phyloP scores from a whole-genome alignment of 2,113 vertebrate species.

The Lagopus muta region DNA sequence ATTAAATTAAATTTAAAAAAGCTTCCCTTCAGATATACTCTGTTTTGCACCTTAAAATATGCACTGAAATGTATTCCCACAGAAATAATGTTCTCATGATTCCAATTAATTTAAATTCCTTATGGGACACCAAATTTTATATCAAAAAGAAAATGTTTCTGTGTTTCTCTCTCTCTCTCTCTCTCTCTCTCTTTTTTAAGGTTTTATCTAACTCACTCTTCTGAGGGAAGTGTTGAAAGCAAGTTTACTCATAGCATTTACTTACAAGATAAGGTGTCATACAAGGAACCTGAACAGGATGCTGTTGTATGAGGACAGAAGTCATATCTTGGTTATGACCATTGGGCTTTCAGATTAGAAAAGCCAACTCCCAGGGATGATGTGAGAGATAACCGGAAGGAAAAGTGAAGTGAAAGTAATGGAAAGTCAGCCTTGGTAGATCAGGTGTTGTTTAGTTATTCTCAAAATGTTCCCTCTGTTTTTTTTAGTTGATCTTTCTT shows the following conservation, averaged over 20 bases:
- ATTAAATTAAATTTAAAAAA: constrained; percentile 50
- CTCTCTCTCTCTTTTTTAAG: neutral
- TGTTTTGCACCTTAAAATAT: constrained; percentile 45
- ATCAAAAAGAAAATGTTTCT: neutral
- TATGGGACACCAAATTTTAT: constrained; percentile 37
- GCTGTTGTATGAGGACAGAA: neutral
- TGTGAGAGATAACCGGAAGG: neutral
- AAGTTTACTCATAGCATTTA: neutral
- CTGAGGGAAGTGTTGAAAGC: neutral
- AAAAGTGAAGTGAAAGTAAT: neutral
- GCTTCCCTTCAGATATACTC: neutral
- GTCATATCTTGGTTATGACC: constrained; percentile 39
- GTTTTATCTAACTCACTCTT: neutral
- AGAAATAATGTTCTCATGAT: constrained; percentile 25
- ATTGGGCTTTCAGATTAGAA: neutral
- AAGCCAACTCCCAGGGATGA: neutral
- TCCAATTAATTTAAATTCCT: constrained; percentile 54
- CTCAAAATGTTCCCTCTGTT: neutral
- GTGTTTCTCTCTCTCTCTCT: neutral
- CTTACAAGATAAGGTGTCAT: neutral
- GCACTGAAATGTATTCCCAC: constrained; percentile 33
- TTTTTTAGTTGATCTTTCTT: neutral
- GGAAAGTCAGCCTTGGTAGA: neutral
- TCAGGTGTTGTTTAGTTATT: constrained; percentile 1
- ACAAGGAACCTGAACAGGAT: neutral